These are phyloP conservation scores for Triplophysa yarkandensis DNA, from an alignment of 2,797 vertebrate genomes.

Conservation along the genomic window DNA sequence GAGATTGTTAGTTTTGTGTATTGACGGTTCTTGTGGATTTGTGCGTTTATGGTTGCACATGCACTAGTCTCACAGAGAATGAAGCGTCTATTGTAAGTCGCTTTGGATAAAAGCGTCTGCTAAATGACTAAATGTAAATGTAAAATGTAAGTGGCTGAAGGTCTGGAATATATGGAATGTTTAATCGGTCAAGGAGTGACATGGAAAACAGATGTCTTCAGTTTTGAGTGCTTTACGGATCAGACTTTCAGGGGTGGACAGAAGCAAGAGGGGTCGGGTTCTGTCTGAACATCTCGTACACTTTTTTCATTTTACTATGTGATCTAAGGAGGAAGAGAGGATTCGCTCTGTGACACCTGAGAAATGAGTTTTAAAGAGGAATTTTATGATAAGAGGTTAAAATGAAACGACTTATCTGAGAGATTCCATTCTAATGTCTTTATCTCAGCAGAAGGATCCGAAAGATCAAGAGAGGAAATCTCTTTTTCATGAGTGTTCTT, in stretches of 20 bases:
- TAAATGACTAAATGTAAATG: too few species aligned
- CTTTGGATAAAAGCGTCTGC: too few species aligned
- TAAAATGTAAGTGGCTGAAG: too few species aligned
- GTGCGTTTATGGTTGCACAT: not conserved
- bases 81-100: too few species aligned
- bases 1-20: constrained; percentile 45
- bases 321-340: not conserved
- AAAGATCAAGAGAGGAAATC: not conserved
- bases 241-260: too few species aligned
- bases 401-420: constrained; percentile 4
- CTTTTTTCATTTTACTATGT: not conserved
- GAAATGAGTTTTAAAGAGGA: not conserved
- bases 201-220: too few species aligned
- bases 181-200: too few species aligned
- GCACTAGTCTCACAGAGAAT: not conserved
- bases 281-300: not conserved
- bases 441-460: not conserved
- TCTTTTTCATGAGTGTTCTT: not conserved
- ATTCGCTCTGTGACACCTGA: not conserved
- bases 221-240: too few species aligned
- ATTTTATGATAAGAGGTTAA: not conserved
- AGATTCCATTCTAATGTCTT: constrained; percentile 4
- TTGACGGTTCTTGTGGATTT: constrained; percentile 11
- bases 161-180: too few species aligned
- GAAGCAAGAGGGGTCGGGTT: too few species aligned